Conservation (phyloP, 2,113 vertebrate species). For the Eublepharis macularius region DNA sequence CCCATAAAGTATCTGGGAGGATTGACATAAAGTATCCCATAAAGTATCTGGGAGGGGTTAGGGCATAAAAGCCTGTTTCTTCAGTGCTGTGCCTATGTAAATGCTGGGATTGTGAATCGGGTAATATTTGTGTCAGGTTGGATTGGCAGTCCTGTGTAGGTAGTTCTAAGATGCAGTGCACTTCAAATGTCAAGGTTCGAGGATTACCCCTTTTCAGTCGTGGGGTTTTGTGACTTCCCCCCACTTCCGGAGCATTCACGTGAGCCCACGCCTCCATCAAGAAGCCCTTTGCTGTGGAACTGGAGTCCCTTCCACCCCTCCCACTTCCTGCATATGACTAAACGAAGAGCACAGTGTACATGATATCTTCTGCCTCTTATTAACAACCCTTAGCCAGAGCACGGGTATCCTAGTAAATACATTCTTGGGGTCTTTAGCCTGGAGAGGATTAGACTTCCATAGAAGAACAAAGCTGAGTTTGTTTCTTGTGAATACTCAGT, state of each 20-base stretch:
- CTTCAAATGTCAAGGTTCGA: neutral
- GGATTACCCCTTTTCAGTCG: neutral
- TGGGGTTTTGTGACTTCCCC: neutral
- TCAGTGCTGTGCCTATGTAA: neutral
- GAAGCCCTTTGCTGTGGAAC: neutral
- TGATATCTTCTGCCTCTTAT: too few relatives aligned
- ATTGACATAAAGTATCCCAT: too few relatives aligned
- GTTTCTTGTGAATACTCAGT: neutral
- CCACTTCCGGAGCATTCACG: neutral
- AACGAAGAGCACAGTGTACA: neutral
- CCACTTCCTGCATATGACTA: neutral
- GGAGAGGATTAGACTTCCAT: neutral
- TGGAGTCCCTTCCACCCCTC: neutral
- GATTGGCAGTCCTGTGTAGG: too few relatives aligned
- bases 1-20: too few relatives aligned
- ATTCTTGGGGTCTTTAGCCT: too few relatives aligned
- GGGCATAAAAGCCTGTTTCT: too few relatives aligned
- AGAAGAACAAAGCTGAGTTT: too few relatives aligned
- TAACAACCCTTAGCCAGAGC: neutral
- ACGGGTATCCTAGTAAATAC: too few relatives aligned
- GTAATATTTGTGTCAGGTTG: neutral
- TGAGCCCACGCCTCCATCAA: too few relatives aligned
- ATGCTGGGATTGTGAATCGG: neutral
- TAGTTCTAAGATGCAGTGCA: too few relatives aligned
- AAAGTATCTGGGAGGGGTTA: neutral